Percentiles rank a stretch among this genome's conserved stretches.
phyloP scores from a whole-genome alignment of 2,888 invertebrate genomes.

The Suillia variegata region DNA sequence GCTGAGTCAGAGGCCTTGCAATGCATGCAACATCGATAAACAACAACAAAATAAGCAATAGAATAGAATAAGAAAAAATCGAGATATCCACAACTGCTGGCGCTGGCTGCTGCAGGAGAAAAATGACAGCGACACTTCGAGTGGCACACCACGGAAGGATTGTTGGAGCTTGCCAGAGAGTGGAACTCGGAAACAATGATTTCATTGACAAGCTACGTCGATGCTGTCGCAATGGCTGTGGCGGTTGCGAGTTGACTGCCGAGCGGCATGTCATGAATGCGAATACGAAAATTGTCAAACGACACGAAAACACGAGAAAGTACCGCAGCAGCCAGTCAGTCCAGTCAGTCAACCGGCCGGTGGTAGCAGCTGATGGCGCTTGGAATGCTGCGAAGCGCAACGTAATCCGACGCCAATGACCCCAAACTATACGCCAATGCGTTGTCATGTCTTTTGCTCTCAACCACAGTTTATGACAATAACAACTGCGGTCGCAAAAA shows the following conservation, averaged over 20 bases:
- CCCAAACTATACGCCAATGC: neutral
- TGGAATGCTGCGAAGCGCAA: neutral
- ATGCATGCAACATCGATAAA: too few species aligned
- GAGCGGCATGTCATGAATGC: neutral
- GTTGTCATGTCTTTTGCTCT: neutral
- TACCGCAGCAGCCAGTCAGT: neutral
- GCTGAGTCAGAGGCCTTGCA: too few species aligned
- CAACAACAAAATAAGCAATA: neutral
- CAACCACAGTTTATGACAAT: slow-evolving; percentile 16
- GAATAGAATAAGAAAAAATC: neutral
- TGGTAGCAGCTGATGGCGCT: neutral
- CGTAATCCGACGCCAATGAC: neutral
- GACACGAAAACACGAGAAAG: slow-evolving; percentile 2
- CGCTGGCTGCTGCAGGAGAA: neutral
- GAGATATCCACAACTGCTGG: neutral
- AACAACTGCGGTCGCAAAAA: neutral
- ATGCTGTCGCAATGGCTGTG: too few species aligned
- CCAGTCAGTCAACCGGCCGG: neutral
- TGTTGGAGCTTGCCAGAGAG: neutral
- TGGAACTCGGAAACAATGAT: neutral
- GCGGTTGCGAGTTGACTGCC: too few species aligned
- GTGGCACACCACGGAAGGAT: neutral
- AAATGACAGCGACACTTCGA: neutral
- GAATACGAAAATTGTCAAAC: slow-evolving; percentile 2
- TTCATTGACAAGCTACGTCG: neutral